A percentile compares a stretch with the other conserved stretches of the same genome.
These are phyloP conservation scores for Clarias laeviceps DNA, from an alignment of 2,797 vertebrate genomes.

Conservation along the genomic window DNA sequence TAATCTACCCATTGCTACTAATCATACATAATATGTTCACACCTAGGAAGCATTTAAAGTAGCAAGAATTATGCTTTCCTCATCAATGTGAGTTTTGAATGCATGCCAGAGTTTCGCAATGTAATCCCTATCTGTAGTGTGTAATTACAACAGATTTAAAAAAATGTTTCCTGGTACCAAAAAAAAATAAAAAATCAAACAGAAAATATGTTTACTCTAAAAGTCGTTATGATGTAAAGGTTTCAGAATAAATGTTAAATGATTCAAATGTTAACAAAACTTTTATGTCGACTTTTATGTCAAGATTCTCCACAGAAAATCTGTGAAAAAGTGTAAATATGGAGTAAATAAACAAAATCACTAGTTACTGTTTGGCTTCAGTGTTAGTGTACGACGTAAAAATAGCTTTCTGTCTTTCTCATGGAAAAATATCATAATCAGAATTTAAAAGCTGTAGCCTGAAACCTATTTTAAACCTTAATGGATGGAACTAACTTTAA, in stretches of 20 bases:
- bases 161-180: background rate
- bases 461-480: background rate
- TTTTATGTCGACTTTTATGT: background rate
- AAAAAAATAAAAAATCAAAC: background rate
- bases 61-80: background rate
- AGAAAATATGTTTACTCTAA: background rate
- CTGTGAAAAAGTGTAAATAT: background rate
- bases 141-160: background rate
- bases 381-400: background rate
- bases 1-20: background rate
- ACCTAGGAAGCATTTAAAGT: background rate
- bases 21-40: background rate
- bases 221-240: background rate
- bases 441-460: background rate
- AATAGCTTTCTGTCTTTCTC: background rate
- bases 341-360: background rate
- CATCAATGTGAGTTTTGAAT: background rate
- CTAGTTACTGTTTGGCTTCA: conserved; percentile 12
- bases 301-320: background rate
- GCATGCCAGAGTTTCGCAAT: background rate
- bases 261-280: background rate
- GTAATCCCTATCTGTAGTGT: background rate
- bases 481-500: background rate
- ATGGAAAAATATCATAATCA: background rate
- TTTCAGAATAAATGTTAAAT: background rate